Conservation (phyloP, 2,888 invertebrate species). For the Clunio marinus region DNA sequence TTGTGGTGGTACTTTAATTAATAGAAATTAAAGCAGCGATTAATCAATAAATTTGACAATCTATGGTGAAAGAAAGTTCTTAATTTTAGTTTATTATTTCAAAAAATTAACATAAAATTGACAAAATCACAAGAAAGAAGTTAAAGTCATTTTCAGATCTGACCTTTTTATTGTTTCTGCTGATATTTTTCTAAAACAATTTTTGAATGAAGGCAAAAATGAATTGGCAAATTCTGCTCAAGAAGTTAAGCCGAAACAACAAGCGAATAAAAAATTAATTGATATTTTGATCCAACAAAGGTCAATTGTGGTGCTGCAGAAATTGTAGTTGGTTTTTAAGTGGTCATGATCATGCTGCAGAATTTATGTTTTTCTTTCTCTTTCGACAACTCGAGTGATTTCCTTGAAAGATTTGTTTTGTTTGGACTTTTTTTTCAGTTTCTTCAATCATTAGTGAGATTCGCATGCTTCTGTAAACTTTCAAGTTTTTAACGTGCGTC, state of each 20-base stretch:
- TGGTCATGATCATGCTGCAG: background rate
- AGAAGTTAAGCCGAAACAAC: background rate
- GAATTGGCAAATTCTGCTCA: background rate
- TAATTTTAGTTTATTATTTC: too few relatives aligned
- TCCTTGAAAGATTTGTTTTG: conserved; percentile 5
- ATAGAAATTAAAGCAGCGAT: too few relatives aligned
- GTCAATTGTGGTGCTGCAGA: background rate
- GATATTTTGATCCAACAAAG: conserved; percentile 3
- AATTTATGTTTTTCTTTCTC: background rate
- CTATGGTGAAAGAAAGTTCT: too few relatives aligned
- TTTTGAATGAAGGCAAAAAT: conserved; percentile 1
- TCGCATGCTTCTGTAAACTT: background rate
- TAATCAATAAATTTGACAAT: too few relatives aligned
- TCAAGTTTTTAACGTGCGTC: too few relatives aligned
- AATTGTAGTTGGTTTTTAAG: background rate
- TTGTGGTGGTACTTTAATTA: too few relatives aligned
- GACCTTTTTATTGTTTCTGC: background rate
- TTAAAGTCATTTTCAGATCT: too few relatives aligned
- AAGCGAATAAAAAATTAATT: background rate
- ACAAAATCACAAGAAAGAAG: too few relatives aligned
- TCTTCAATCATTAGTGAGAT: background rate
- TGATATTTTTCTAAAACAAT: too few relatives aligned
- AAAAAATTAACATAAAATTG: too few relatives aligned
- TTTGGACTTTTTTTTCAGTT: too few relatives aligned
- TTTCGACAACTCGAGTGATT: background rate